Percentiles rank a stretch among this genome's conserved stretches.
Evolutionary conservation across 2,888 invertebrate species (phyloP).

Genomic region (Lomographa bimaculata): DNA sequence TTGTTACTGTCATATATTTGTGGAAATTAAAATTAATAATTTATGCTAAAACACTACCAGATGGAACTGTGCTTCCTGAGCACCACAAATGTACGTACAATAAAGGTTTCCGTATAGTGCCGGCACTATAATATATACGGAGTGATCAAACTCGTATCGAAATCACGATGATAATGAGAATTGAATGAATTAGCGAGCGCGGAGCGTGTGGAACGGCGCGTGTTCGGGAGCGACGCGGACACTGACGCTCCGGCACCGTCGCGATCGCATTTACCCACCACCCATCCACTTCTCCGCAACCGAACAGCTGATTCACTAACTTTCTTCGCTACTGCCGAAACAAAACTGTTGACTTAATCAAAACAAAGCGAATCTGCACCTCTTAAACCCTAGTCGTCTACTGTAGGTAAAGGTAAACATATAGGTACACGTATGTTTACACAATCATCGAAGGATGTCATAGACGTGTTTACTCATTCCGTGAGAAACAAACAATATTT

Average conservation of each 20-base stretch:
- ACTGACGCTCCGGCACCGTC: slow-evolving; percentile 59
- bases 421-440: slow-evolving; percentile 1
- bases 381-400: no score
- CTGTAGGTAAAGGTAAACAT: no score
- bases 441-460: not conserved
- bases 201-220: slow-evolving; percentile 40
- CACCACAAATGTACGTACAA: slow-evolving; percentile 17
- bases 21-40: slow-evolving; percentile 11
- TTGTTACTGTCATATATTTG: slow-evolving; percentile 25
- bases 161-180: slow-evolving; percentile 50
- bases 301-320: slow-evolving; percentile 70
- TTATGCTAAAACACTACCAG: slow-evolving; percentile 11
- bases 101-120: slow-evolving; percentile 2
- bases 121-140: slow-evolving; percentile 14
- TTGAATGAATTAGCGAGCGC: slow-evolving; percentile 34
- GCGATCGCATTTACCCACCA: slow-evolving; percentile 37
- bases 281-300: slow-evolving; percentile 53
- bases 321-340: slow-evolving; percentile 20
- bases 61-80: slow-evolving; percentile 16
- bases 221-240: slow-evolving; percentile 52
- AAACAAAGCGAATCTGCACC: not conserved
- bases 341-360: slow-evolving; percentile 13
- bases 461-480: no score
- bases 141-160: slow-evolving; percentile 38
- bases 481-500: slow-evolving; percentile 12